Evolutionary conservation across 2,888 invertebrate species (phyloP), one percentile per base, ranked within the genome.

Genomic region (Chalcosyrphus nemorum): DNA sequence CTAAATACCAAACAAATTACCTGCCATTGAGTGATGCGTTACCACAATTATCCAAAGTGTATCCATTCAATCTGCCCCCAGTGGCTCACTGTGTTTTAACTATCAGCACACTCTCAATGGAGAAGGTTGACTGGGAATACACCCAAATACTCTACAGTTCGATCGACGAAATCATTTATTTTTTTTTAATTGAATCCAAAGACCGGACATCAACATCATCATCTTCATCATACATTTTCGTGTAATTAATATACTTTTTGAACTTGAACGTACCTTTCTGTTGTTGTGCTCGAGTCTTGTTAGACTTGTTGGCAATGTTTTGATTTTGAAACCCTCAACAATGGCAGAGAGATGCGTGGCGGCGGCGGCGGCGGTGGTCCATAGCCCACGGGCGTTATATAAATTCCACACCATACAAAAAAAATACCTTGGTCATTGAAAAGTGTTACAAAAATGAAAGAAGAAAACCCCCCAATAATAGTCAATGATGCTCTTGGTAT

Each of bases 11-110:
- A 32, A 9, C 35, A 45, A 32, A 41, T 74, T 29, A 59, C 45
- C 29, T 52, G 61, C n/a, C n/a, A n/a, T n/a, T n/a, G n/a, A n/a
- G n/a, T n/a, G n/a, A n/a, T 76, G 59, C 52, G 76, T 59, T 68
- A 54, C 45, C 52, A 19, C 52, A 61, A 76, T 76, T 76, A 68
- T 45, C 52, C 57, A 32, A 54, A 59, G 35, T 61, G 38, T 27
- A 76, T 17, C 47, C 47, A 35, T 47, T 5, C 2, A 59, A 41
- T 41, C 9, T 27, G 43, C 41, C 27, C 13, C 43, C 7, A 15
- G 43, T 43, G 19, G 19, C 7, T 54, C 52, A 45, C 19, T 5
- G 15, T 13, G 4, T 13, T 9, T 29, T 29, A 54, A 54, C 29
- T 54, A 29, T 54, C 29, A 13, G 27, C 52, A 52, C 52, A 29